Evolutionary conservation across 2,113 vertebrate species (phyloP).

Genomic region (Choloepus hoffmanni): DNA sequence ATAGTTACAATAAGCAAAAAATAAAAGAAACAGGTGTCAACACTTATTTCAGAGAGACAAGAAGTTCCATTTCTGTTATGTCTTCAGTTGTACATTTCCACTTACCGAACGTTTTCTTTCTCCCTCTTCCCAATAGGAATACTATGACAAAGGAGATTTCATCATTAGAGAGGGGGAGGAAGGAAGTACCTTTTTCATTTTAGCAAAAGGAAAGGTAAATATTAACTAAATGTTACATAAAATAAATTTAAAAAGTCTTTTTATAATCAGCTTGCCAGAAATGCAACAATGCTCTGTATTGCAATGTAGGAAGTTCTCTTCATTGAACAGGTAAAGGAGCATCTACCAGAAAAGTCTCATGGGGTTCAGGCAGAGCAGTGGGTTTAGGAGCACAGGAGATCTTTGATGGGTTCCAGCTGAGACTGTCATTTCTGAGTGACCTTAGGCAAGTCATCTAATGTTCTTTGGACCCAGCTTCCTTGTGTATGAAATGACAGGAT

Average conservation of each 20-base stretch:
- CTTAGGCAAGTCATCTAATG: not conserved
- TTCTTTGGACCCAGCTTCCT: not conserved
- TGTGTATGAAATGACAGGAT: not conserved
- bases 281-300: fast-evolving
- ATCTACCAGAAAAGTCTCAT: not conserved
- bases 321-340: not conserved
- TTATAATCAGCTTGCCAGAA: not conserved
- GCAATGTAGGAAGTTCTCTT: not conserved
- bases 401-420: not conserved
- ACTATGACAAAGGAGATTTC: conserved; percentile 95
- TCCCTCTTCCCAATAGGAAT: conserved; percentile 87
- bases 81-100: not conserved
- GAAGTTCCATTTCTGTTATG: not conserved
- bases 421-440: not conserved
- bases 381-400: not conserved
- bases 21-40: not conserved
- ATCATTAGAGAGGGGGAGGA: conserved; percentile 96
- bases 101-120: not conserved
- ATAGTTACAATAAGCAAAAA: not conserved
- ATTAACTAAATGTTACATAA: not conserved
- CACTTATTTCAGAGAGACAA: not conserved
- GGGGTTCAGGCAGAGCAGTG: not conserved
- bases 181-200: conserved; percentile 96
- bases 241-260: not conserved
- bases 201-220: conserved; percentile 94